phyloP scores from a whole-genome alignment of 2,888 invertebrate species.

The Drosophila barbarae region DNA sequence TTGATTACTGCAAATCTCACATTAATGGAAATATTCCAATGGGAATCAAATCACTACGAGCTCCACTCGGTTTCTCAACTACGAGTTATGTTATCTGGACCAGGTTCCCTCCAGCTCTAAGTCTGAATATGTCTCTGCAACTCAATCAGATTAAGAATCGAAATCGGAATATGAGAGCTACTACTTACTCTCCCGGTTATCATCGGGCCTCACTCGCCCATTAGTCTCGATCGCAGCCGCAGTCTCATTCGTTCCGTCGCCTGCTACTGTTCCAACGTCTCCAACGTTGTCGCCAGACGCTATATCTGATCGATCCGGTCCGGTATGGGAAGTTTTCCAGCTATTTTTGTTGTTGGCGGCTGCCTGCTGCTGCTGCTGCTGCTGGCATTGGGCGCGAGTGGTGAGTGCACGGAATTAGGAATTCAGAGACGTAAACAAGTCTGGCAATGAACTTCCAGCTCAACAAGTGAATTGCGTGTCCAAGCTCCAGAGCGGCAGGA shows the following conservation, averaged over 20 bases:
- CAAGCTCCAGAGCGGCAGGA: constrained; percentile 20
- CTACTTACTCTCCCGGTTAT: constrained; percentile 28
- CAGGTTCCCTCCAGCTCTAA: constrained; percentile 18
- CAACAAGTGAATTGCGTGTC: constrained; percentile 43
- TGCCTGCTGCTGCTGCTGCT: constrained; percentile 20
- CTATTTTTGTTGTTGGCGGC: constrained; percentile 37
- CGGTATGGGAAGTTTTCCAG: constrained; percentile 38
- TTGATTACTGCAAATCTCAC: too few relatives aligned
- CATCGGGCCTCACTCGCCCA: constrained; percentile 17
- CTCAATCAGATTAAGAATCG: background rate
- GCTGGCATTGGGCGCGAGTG: constrained; percentile 50
- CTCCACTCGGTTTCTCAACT: constrained; percentile 16
- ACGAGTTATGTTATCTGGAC: constrained; percentile 40
- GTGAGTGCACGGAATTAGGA: constrained; percentile 37
- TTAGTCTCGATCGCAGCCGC: constrained; percentile 10
- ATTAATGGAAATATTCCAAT: too few relatives aligned
- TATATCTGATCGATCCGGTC: constrained; percentile 42
- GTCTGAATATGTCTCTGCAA: background rate
- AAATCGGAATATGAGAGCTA: constrained; percentile 3
- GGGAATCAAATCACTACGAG: background rate
- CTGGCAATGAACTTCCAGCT: constrained; percentile 40
- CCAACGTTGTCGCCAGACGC: constrained; percentile 6
- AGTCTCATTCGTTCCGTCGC: constrained; percentile 24
- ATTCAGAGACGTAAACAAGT: constrained; percentile 39
- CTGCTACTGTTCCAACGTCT: constrained; percentile 2